These are phyloP conservation scores for Chiloscyllium punctatum DNA, from an alignment of 2,797 vertebrate species.

Conservation along the genomic window DNA sequence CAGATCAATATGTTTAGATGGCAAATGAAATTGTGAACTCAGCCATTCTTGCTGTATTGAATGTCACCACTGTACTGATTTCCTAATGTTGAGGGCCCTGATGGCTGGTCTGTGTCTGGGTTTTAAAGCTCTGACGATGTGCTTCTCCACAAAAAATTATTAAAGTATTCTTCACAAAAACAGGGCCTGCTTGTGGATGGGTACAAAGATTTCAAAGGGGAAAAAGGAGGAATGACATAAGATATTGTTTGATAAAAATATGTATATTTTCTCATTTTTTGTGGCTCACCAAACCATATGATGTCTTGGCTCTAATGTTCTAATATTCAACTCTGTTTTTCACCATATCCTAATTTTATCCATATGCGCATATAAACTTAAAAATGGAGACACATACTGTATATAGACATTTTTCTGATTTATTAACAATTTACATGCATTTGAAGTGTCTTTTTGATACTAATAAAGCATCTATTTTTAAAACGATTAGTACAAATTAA, in stretches of 20 bases:
- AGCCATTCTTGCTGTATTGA: background rate
- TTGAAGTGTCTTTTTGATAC: background rate
- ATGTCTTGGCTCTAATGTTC: background rate
- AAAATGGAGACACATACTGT: background rate
- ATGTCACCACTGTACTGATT: background rate
- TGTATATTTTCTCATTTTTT: background rate
- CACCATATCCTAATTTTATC: background rate
- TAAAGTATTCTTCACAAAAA: background rate
- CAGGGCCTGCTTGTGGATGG: background rate
- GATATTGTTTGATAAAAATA: background rate
- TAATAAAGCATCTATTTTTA: background rate
- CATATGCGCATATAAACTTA: background rate
- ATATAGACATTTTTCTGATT: too few species aligned
- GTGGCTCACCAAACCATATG: background rate
- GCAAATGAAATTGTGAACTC: background rate
- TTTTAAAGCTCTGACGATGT: background rate
- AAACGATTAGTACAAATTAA: background rate
- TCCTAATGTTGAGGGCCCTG: background rate
- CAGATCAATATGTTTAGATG: background rate
- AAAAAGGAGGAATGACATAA: background rate
- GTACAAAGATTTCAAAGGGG: background rate
- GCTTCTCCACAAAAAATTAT: background rate
- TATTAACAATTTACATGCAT: background rate
- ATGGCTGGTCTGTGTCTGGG: background rate
- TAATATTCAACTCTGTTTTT: background rate